Evolutionary conservation across 2,113 vertebrate genomes (phyloP).

Genomic region (Pelecanus crispus): DNA sequence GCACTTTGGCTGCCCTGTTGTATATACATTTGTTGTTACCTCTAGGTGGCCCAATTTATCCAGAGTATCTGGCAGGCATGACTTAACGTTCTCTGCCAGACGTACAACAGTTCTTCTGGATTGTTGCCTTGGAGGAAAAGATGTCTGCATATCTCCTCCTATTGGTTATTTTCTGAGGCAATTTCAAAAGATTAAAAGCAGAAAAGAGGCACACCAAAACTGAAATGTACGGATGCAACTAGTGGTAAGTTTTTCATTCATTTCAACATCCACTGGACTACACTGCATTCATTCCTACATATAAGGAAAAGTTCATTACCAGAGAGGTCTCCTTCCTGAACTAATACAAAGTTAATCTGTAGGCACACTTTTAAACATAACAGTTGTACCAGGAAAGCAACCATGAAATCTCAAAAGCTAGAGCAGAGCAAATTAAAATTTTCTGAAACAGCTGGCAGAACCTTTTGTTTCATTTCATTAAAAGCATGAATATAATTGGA

Average conservation of each 20-base stretch:
- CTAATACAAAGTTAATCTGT: slow-evolving; percentile 26
- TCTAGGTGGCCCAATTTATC: slow-evolving; percentile 62
- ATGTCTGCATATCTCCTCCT: not conserved
- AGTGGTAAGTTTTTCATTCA: not conserved
- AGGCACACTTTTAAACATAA: slow-evolving; percentile 52
- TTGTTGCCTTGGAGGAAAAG: not conserved
- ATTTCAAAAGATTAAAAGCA: not conserved
- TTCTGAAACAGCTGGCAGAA: slow-evolving; percentile 48
- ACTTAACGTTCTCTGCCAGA: not conserved
- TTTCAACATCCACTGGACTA: not conserved
- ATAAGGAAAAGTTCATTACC: not conserved
- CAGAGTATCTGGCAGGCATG: slow-evolving; percentile 21
- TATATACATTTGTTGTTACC: slow-evolving; percentile 24
- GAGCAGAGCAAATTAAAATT: slow-evolving; percentile 45
- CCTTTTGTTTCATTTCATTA: slow-evolving; percentile 22
- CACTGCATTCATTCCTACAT: not conserved
- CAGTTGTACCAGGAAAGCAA: slow-evolving; percentile 35
- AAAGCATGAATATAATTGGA: slow-evolving; percentile 4
- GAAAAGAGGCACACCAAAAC: not conserved
- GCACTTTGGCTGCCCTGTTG: not conserved
- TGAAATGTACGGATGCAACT: not conserved
- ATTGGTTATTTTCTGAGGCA: not conserved
- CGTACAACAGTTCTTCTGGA: not conserved
- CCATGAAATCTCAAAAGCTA: slow-evolving; percentile 45
- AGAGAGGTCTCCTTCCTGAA: not conserved